Evolutionary conservation across 1,140 invertebrate genomes (phyloP), one percentile per base, ranked within the genome.

Genomic region (Acromyrmex heyeri): DNA sequence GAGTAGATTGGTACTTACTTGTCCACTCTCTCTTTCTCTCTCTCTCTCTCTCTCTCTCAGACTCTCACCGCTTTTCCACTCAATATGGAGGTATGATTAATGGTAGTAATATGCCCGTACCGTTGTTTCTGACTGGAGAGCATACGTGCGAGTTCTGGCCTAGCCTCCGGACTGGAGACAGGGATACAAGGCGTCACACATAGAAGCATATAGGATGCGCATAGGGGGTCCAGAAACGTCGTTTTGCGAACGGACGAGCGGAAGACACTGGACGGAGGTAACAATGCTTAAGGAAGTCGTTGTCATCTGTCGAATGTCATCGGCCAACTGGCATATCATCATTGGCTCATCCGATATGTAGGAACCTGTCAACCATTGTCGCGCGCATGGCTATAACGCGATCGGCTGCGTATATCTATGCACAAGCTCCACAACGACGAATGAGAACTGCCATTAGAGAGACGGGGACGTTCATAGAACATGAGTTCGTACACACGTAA

Each of bases 21-120:
- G 30, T 57, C 44, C 27, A 55, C n/a, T 38, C 30, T 3, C n/a
- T 21, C 24, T 75, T 16, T 16, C 1, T 27, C 27, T 7, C 12
- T 79, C 21, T 18, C 24, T 34, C 30, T 34, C 24, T 75, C 21
- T 16, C 2, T 27, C 3, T 27, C 27, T 10, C 59, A 27, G 44
- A 30, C 78, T 82, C 57, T 61, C 77, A 24, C 27, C 48, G 18
- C 55, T 82, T 48, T 87, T 76, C 78, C 88, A 87, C 73, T 89
- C 88, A 61, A 89, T 85, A 89, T 61, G 73, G 48, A 50, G 59
- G 30, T 70, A 78, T 89, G 88, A 89, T 89, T 90, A 89, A 90
- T 89, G 86, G 69, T 24, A 24, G 86, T 86, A 89, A 86, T 88
- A 88, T 89, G 87, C 88, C 69, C 62, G 82, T 62, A 55, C 67